Conservation (phyloP, 1,140 invertebrate species). For the Zophobas atratus region DNA sequence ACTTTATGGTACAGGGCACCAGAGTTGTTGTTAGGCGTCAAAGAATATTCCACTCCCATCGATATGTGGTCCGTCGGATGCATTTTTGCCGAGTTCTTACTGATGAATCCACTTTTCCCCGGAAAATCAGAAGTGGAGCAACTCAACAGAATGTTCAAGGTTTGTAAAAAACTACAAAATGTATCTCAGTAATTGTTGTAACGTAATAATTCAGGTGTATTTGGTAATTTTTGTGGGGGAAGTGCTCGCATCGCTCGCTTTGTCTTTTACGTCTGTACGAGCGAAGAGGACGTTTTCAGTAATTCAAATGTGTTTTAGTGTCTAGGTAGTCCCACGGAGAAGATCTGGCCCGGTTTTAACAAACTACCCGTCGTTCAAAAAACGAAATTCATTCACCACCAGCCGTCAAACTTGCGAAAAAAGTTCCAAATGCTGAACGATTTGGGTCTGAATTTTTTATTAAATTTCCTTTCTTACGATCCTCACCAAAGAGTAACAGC, state of each 20-base stretch:
- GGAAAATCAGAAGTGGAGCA: conserved; percentile 98
- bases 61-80: conserved; percentile 99
- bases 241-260: too few species aligned
- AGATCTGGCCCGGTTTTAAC: conserved; percentile 94
- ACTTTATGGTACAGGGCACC: conserved; percentile 97
- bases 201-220: not conserved
- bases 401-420: conserved; percentile 86
- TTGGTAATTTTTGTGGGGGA: too few species aligned
- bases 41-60: conserved; percentile 96
- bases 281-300: not conserved
- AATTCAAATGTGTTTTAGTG: conserved; percentile 63
- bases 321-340: conserved; percentile 96
- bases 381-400: conserved; percentile 92
- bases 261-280: too few species aligned
- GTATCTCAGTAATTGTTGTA: not conserved
- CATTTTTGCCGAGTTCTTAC: conserved; percentile 97
- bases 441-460: conserved; percentile 86
- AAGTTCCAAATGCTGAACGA: conserved; percentile 88
- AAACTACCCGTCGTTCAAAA: conserved; percentile 93
- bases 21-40: conserved; percentile 90
- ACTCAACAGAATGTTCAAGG: conserved; percentile 96
- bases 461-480: conserved; percentile 93
- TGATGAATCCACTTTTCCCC: conserved; percentile 97
- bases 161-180: conserved; percentile 1
- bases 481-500: conserved; percentile 91